Conservation (phyloP, 2,888 invertebrate species). For the Strigamia crassipes region DNA sequence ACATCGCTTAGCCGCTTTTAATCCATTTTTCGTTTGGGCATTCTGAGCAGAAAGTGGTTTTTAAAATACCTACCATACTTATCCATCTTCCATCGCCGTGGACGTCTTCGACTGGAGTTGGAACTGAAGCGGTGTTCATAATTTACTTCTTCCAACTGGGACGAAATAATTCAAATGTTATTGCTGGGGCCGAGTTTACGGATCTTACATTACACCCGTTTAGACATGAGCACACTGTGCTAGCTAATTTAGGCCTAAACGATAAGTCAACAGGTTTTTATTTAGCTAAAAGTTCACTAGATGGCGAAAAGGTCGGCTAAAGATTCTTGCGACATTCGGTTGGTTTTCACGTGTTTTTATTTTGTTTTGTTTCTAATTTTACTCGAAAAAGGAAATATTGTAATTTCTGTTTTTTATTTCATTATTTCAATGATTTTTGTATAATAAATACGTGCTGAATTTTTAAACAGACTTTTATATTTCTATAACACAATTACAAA, state of each 20-base stretch:
- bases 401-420: no score
- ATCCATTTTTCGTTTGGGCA: not conserved
- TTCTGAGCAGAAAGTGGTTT: slow-evolving; percentile 18
- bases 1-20: not conserved
- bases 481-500: no score
- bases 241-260: not conserved
- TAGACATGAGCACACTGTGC: not conserved
- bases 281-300: not conserved
- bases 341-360: no score
- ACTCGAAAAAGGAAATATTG: no score
- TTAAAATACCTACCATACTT: slow-evolving; percentile 67
- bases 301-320: not conserved
- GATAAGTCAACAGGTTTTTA: not conserved
- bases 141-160: not conserved
- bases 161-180: not conserved
- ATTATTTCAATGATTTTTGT: no score
- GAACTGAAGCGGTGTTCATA: slow-evolving; percentile 55
- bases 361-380: no score
- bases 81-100: slow-evolving; percentile 87
- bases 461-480: no score
- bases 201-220: not conserved
- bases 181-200: not conserved
- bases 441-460: no score
- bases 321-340: not conserved
- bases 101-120: slow-evolving; percentile 73